Conservation (phyloP, 92 coral and sea anemone species). For the Siderastrea radians region DNA sequence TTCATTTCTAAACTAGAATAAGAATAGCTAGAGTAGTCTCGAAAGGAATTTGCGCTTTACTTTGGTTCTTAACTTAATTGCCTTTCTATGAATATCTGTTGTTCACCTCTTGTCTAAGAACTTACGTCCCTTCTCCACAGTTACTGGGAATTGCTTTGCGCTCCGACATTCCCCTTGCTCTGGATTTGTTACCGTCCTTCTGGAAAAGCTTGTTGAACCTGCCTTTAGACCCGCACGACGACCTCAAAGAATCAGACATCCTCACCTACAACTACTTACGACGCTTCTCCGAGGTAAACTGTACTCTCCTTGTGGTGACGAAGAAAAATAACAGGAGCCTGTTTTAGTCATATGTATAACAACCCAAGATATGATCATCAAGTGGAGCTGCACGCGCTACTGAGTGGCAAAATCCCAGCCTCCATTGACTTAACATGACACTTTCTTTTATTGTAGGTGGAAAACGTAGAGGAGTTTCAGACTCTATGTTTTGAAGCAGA, state of each 20-base stretch:
- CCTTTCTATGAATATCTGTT: not conserved
- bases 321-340: not conserved
- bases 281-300: constrained; percentile 90
- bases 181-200: constrained; percentile 94
- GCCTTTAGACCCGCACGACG: constrained; percentile 80
- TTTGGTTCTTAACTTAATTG: too few relatives aligned
- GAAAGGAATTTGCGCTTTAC: too few relatives aligned
- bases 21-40: too few relatives aligned
- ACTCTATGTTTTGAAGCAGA: constrained; percentile 97
- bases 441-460: constrained; percentile 64
- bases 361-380: not conserved
- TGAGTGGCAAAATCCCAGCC: not conserved
- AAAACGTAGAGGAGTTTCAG: constrained; percentile 86
- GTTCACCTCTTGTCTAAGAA: not conserved
- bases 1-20: too few relatives aligned
- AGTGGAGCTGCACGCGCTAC: not conserved
- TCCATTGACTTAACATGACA: not conserved
- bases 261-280: constrained; percentile 96
- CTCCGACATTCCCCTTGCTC: constrained; percentile 96
- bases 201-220: constrained; percentile 96
- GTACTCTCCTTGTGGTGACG: not conserved
- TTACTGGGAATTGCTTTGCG: constrained; percentile 95
- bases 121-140: constrained; percentile 35
- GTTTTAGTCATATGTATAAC: not conserved
- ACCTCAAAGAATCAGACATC: constrained; percentile 89